Conservation (phyloP, 1,140 invertebrate genomes). For the Diuraphis noxia region DNA sequence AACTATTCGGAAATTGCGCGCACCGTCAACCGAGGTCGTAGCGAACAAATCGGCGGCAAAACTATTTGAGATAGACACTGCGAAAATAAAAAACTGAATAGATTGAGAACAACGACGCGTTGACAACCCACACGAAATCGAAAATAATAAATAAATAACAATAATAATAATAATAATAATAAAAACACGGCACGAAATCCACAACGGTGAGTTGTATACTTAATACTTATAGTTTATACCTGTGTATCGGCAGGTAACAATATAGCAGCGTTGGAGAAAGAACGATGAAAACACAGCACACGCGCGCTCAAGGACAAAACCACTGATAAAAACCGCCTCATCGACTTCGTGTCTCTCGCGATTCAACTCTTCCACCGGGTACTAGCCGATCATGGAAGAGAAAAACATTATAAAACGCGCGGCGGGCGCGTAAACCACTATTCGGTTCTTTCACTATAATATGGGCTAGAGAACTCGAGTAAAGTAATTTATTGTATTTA, state of each 20-base stretch:
- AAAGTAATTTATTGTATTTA: too few relatives aligned
- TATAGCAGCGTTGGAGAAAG: neutral
- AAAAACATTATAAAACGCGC: neutral
- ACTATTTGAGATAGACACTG: neutral
- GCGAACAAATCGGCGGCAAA: neutral
- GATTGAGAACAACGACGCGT: neutral
- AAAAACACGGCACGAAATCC: neutral
- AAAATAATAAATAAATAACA: neutral
- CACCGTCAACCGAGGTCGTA: neutral
- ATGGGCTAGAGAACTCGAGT: too few relatives aligned
- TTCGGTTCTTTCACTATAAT: neutral
- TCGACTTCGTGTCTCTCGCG: neutral
- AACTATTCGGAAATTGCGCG: neutral
- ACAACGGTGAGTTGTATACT: neutral
- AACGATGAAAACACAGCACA: constrained; percentile 14
- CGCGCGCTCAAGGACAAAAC: constrained; percentile 47
- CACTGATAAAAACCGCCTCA: constrained; percentile 46
- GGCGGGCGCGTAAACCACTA: neutral
- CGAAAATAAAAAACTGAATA: neutral
- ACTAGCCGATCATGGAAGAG: neutral
- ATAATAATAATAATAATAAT: neutral
- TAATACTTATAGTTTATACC: too few relatives aligned
- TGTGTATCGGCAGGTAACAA: neutral
- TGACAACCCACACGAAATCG: neutral
- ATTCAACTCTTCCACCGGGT: neutral